Percentiles rank a stretch among this genome's conserved stretches.
phyloP scores from a whole-genome alignment of 2,888 invertebrate genomes.

The Zaprionus lineosus region DNA sequence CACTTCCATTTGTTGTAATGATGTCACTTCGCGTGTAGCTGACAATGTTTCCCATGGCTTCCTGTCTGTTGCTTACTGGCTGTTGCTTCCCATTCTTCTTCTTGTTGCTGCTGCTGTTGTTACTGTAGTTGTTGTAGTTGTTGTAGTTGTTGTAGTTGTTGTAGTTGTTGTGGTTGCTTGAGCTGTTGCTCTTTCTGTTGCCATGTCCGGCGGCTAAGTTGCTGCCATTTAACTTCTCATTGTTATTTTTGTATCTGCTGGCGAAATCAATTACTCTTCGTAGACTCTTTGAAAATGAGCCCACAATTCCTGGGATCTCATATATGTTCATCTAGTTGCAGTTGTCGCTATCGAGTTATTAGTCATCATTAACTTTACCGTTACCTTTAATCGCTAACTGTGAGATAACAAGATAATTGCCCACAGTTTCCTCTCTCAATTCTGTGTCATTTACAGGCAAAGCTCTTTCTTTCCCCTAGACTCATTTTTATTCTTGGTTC shows the following conservation, averaged over 20 bases:
- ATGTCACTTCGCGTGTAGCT: constrained; percentile 51
- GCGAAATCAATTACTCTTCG: constrained; percentile 50
- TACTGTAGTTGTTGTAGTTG: constrained; percentile 14
- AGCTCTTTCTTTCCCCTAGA: constrained; percentile 6
- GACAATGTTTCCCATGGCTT: constrained; percentile 51
- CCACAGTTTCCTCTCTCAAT: constrained; percentile 20
- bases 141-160: constrained; percentile 20
- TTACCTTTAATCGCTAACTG: constrained; percentile 45
- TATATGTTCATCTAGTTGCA: constrained; percentile 3
- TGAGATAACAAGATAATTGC: constrained; percentile 29
- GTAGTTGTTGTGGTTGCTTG: too few species aligned
- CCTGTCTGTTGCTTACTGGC: constrained; percentile 53
- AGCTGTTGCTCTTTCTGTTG: too few species aligned
- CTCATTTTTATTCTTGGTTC: not conserved
- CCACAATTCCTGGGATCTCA: constrained; percentile 23
- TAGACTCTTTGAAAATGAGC: constrained; percentile 29
- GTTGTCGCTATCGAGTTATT: constrained; percentile 36
- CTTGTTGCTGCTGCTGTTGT: constrained; percentile 39
- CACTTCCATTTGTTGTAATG: constrained; percentile 36
- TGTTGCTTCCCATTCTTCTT: not conserved
- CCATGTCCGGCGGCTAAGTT: constrained; percentile 60
- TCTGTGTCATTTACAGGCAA: constrained; percentile 8
- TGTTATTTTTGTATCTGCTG: constrained; percentile 11
- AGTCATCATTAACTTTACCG: constrained; percentile 54
- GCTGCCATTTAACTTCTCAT: constrained; percentile 28